phyloP scores from a whole-genome alignment of 2,797 vertebrate genomes.

The Zalophus californianus region DNA sequence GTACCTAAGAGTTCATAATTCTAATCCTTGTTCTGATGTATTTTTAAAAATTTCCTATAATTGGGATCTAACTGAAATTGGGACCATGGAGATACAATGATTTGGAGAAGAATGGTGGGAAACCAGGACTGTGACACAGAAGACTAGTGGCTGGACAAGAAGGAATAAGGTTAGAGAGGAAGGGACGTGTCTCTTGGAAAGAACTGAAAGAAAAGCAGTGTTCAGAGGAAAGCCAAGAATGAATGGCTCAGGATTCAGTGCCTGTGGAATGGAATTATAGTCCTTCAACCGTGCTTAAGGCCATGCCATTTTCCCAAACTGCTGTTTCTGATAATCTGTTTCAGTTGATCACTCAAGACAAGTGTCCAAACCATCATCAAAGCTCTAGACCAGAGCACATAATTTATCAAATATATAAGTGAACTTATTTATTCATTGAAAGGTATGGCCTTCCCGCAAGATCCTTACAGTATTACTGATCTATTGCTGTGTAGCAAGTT shows the following conservation, averaged over 20 bases:
- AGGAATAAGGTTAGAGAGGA: neutral
- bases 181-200: neutral
- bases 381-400: neutral
- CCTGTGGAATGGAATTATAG: neutral
- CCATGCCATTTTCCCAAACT: neutral
- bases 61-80: neutral
- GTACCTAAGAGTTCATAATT: neutral
- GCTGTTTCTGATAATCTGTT: neutral
- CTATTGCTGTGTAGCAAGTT: neutral
- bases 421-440: neutral
- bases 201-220: neutral
- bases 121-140: neutral
- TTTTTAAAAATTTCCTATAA: neutral
- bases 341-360: neutral
- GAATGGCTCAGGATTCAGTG: fast-evolving
- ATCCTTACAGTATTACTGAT: neutral
- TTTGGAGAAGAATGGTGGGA: neutral
- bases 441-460: neutral
- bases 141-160: neutral
- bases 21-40: neutral
- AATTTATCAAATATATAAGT: neutral
- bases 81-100: neutral
- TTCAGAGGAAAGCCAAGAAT: neutral
- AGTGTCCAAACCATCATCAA: neutral
- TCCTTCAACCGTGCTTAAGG: neutral